Conservation (phyloP, 1,140 invertebrate genomes). For the Sitobion miscanthi region DNA sequence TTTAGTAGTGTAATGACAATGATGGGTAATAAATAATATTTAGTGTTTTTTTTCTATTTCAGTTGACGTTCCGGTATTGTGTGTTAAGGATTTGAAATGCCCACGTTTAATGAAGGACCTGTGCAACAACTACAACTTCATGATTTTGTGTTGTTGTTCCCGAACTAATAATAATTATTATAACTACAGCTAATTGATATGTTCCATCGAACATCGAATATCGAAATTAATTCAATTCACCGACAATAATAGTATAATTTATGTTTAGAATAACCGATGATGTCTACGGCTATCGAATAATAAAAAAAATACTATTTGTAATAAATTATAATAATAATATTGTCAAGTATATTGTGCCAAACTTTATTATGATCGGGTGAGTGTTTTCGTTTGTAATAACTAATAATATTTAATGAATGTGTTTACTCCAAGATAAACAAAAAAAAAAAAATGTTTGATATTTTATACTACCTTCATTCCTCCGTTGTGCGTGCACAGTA, state of each 20-base stretch:
- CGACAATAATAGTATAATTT: background rate
- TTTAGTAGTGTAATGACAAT: too few relatives aligned
- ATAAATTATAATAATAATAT: background rate
- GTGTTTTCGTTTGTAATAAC: background rate
- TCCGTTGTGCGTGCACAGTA: background rate
- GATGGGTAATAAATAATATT: background rate
- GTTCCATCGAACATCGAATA: background rate
- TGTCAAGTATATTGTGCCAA: background rate
- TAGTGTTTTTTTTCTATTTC: background rate
- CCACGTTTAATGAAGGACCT: conserved; percentile 58
- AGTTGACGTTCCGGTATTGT: conserved; percentile 58
- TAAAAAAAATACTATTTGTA: too few relatives aligned
- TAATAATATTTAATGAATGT: background rate
- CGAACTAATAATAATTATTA: background rate
- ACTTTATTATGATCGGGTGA: background rate
- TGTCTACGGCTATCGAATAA: too few relatives aligned
- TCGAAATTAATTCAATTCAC: background rate
- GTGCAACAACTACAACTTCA: conserved; percentile 59
- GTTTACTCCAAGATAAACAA: background rate
- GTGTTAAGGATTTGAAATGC: conserved; percentile 58
- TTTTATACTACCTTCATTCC: background rate
- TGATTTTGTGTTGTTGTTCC: conserved; percentile 59
- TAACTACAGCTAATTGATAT: background rate
- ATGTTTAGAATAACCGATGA: too few relatives aligned
- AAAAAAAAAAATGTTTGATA: background rate